phyloP scores from a whole-genome alignment of 2,113 vertebrate species.

The Apodemus speciosus region DNA sequence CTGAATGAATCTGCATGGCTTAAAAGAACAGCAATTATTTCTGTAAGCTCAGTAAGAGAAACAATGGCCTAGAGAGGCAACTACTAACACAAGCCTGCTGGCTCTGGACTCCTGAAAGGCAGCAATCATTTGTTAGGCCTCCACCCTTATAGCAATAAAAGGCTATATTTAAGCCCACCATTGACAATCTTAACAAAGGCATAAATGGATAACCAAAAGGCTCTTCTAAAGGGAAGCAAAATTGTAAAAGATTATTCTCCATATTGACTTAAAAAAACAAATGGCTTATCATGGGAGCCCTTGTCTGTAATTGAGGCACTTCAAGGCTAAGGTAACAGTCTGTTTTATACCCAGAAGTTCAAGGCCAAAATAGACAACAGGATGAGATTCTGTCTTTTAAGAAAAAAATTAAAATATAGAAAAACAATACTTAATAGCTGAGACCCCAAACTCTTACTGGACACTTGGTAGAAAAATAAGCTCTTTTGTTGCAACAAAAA shows the following conservation, averaged over 20 bases:
- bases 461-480: not conserved
- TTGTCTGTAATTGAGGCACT: not conserved
- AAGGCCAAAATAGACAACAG: not conserved
- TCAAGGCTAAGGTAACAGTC: not conserved
- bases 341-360: not conserved
- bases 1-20: not conserved
- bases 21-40: constrained; percentile 51
- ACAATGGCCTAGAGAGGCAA: not conserved
- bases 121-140: not conserved
- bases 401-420: not conserved
- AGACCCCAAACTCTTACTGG: not conserved
- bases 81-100: not conserved
- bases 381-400: not conserved
- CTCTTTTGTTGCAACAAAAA: not conserved
- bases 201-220: constrained; percentile 8
- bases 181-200: constrained; percentile 28
- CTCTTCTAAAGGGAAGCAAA: constrained; percentile 37
- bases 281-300: too few relatives aligned
- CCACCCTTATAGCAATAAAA: not conserved
- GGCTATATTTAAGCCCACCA: not conserved
- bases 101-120: not conserved
- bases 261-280: not conserved
- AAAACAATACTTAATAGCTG: not conserved
- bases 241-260: constrained; percentile 1
- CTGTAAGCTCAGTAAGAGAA: constrained; percentile 20